Percentiles rank a stretch among this genome's conserved stretches.
Evolutionary conservation across 2,113 vertebrate genomes (phyloP).

Genomic region (Pseudopodoces humilis): DNA sequence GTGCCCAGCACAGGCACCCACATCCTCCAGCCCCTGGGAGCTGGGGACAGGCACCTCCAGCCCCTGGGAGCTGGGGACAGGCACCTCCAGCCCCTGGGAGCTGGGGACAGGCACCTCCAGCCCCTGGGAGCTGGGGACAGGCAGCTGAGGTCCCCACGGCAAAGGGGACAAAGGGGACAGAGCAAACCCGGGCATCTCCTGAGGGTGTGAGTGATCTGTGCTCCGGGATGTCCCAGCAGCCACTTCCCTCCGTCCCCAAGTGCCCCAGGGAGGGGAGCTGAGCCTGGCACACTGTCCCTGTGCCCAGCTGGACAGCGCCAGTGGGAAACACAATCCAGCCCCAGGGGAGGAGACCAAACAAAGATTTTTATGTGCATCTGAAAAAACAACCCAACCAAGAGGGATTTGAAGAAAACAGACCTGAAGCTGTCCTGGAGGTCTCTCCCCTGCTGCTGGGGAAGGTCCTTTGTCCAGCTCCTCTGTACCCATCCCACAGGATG

Average conservation of each 20-base stretch:
- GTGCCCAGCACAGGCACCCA: accelerated
- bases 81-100: not conserved
- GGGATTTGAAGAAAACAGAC: constrained; percentile 34
- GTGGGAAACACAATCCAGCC: constrained; percentile 47
- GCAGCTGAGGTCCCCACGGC: not conserved
- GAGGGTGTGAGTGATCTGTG: too few species aligned
- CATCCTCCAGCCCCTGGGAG: not conserved
- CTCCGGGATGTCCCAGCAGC: not conserved
- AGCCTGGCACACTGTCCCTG: not conserved
- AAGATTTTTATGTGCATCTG: not conserved
- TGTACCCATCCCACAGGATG: not conserved
- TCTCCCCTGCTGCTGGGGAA: not conserved
- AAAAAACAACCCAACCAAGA: not conserved
- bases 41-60: not conserved
- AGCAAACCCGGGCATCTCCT: accelerated
- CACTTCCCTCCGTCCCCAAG: not conserved
- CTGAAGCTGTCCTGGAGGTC: not conserved
- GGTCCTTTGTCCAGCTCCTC: not conserved
- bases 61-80: not conserved
- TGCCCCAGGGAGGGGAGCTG: not conserved
- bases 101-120: not conserved
- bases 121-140: not conserved
- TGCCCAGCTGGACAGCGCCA: not conserved
- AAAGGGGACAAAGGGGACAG: not conserved
- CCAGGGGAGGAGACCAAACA: not conserved